phyloP scores from a whole-genome alignment of 2,113 vertebrate genomes.

The Syrmaticus mikado region DNA sequence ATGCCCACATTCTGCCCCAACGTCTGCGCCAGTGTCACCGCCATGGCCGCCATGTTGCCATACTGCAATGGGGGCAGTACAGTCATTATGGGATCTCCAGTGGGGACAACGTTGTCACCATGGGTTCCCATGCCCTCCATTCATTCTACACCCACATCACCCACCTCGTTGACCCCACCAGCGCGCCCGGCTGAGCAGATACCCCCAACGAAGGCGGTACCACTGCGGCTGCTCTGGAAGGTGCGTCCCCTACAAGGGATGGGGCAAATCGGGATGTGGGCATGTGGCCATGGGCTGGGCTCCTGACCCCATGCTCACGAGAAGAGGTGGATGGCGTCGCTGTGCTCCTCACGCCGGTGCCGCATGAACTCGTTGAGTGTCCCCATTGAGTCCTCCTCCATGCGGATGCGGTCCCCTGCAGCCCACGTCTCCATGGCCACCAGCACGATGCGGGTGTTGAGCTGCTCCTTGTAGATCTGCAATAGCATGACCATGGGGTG shows the following conservation, averaged over 20 bases:
- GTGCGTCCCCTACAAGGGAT: constrained; percentile 84
- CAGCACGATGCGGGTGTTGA: constrained; percentile 95
- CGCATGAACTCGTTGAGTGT: constrained; percentile 90
- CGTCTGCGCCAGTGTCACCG: constrained; percentile 90
- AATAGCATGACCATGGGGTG: too few relatives aligned
- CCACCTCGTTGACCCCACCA: constrained; percentile 91
- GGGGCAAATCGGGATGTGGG: too few relatives aligned
- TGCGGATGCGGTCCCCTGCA: constrained; percentile 86
- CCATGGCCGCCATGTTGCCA: constrained; percentile 90
- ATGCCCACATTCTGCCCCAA: constrained; percentile 97
- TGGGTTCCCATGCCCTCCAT: constrained; percentile 16
- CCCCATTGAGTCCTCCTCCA: constrained; percentile 86
- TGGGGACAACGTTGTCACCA: too few relatives aligned
- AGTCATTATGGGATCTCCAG: too few relatives aligned
- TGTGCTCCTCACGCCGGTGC: constrained; percentile 89
- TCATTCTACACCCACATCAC: neutral
- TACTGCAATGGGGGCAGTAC: constrained; percentile 73
- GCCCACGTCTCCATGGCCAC: constrained; percentile 98
- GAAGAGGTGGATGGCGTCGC: constrained; percentile 91
- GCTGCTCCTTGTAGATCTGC: constrained; percentile 95
- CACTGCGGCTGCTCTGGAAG: constrained; percentile 92
- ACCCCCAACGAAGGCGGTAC: constrained; percentile 90
- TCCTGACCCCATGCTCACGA: constrained; percentile 77
- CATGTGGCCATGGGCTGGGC: neutral
- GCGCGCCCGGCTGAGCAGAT: constrained; percentile 86